Evolutionary conservation across 1,140 invertebrate genomes (phyloP).

Genomic region (Neelides sp.): DNA sequence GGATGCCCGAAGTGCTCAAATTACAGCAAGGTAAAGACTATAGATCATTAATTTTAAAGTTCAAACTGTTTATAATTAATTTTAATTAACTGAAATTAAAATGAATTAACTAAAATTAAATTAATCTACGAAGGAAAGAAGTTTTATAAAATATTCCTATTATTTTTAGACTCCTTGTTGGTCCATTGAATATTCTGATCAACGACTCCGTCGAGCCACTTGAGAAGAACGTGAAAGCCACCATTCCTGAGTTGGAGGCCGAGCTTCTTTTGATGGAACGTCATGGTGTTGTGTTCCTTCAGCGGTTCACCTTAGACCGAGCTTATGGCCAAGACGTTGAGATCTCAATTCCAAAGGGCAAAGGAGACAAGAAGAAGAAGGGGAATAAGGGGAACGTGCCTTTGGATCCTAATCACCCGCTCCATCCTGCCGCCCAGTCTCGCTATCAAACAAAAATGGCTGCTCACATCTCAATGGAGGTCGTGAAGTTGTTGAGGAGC

Average conservation of each 20-base stretch:
- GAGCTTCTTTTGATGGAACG: constrained; percentile 30
- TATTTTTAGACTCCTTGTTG: constrained; percentile 23
- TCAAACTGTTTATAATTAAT: not conserved
- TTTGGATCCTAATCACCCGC: constrained; percentile 20
- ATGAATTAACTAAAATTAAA: not conserved
- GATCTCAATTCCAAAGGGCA: constrained; percentile 29
- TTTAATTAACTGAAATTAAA: not conserved
- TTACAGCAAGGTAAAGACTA: constrained; percentile 24
- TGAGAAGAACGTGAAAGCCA: constrained; percentile 25
- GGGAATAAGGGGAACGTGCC: not conserved
- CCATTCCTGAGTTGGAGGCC: constrained; percentile 30
- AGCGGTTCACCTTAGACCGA: constrained; percentile 28
- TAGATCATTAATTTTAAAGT: not conserved
- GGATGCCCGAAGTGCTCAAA: constrained; percentile 29
- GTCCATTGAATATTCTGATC: constrained; percentile 24
- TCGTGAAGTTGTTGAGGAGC: constrained; percentile 29
- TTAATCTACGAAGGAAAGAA: not conserved
- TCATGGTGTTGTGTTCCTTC: constrained; percentile 30
- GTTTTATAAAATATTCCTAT: constrained; percentile 1
- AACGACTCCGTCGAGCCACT: constrained; percentile 29
- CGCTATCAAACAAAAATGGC: constrained; percentile 30
- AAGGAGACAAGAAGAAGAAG: constrained; percentile 19
- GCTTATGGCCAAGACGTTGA: constrained; percentile 31
- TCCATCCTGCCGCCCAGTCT: constrained; percentile 12
- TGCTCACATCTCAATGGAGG: constrained; percentile 31